Percentiles rank a stretch among this genome's conserved stretches.
Conservation (phyloP, 2,797 vertebrate genomes). For the Alca torda region DNA sequence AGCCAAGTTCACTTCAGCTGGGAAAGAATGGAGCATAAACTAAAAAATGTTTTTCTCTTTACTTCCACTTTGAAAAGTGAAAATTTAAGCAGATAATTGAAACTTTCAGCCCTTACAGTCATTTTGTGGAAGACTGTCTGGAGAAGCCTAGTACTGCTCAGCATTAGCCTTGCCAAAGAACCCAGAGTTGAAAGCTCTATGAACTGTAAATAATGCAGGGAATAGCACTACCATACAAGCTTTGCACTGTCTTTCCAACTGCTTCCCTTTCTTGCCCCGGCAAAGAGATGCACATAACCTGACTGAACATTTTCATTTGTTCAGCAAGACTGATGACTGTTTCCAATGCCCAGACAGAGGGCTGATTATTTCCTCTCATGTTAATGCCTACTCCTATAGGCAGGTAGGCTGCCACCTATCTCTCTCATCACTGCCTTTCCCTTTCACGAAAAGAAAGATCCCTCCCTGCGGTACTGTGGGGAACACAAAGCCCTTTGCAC, state of each 20-base stretch:
- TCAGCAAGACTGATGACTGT: not conserved
- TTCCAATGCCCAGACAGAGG: not conserved
- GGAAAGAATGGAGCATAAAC: not conserved
- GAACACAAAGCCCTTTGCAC: constrained; percentile 5
- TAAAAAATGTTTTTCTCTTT: not conserved
- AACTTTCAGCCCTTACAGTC: not conserved
- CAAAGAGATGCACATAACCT: not conserved
- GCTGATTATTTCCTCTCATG: constrained; percentile 11
- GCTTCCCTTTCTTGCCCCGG: not conserved
- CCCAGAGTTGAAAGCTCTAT: not conserved
- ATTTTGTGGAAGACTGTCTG: not conserved
- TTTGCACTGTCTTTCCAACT: not conserved
- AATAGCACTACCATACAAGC: not conserved
- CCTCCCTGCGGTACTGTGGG: not conserved
- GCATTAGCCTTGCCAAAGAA: not conserved
- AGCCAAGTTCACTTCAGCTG: not conserved
- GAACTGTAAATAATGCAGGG: not conserved
- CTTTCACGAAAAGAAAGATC: not conserved
- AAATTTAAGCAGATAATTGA: not conserved
- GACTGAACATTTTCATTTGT: not conserved
- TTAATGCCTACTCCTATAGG: constrained; percentile 1
- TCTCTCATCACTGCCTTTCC: not conserved
- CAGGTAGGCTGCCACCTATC: constrained; percentile 3
- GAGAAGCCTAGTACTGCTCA: not conserved
- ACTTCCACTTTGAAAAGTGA: not conserved